Evolutionary conservation across 2,888 invertebrate genomes (phyloP).

Genomic region (Melanostoma scalare): DNA sequence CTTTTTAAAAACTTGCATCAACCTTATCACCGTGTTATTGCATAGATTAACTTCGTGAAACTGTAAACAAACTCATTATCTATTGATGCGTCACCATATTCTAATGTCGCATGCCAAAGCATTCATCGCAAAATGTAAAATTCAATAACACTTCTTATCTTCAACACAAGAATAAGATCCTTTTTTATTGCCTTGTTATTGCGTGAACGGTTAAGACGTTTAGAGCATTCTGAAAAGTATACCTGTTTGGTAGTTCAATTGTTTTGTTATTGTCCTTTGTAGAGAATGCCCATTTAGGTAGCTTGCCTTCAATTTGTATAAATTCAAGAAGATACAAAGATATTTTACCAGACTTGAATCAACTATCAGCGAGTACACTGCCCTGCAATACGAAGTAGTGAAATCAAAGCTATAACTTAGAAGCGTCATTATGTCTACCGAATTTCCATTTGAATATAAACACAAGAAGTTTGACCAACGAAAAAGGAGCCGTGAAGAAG

Average conservation of each 20-base stretch:
- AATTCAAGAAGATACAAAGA: neutral
- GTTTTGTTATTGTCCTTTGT: neutral
- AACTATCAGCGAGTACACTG: neutral
- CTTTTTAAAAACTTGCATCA: too few relatives aligned
- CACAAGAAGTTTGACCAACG: slow-evolving; percentile 32
- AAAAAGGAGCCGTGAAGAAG: slow-evolving; percentile 34
- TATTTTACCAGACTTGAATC: neutral
- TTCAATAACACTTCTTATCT: neutral
- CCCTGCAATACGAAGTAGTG: neutral
- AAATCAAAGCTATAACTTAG: too few relatives aligned
- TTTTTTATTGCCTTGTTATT: slow-evolving; percentile 7
- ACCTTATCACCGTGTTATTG: too few relatives aligned
- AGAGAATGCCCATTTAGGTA: neutral
- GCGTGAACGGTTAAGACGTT: neutral
- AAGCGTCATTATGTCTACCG: slow-evolving; percentile 6
- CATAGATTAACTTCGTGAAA: too few relatives aligned
- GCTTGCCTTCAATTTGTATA: neutral
- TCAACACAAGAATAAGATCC: neutral
- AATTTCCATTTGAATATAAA: neutral
- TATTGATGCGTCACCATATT: too few relatives aligned
- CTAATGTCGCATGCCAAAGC: slow-evolving; percentile 2
- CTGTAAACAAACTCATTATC: too few relatives aligned
- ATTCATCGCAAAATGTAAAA: neutral
- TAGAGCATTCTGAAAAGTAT: neutral
- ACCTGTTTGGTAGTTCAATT: neutral